These are phyloP conservation scores for Sturnira hondurensis DNA, from an alignment of 2,113 vertebrate species.

Conservation along the genomic window DNA sequence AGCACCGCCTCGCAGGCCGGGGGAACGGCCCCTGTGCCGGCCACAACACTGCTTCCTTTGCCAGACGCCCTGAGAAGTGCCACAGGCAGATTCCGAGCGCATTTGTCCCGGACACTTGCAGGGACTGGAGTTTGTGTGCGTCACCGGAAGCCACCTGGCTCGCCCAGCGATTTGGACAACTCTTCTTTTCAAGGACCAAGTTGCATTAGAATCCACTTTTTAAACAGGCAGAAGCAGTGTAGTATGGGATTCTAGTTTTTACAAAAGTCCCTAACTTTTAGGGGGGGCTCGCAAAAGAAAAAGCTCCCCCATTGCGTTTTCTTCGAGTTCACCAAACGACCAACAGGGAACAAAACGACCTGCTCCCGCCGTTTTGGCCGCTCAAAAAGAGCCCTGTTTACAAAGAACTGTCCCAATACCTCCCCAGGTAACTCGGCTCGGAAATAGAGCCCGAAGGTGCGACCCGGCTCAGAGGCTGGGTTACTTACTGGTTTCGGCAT, in stretches of 20 bases:
- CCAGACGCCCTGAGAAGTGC: neutral
- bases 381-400: rapidly evolving
- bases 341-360: neutral
- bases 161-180: neutral
- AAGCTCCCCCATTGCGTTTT: neutral
- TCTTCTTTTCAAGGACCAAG: neutral
- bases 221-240: neutral
- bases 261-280: neutral
- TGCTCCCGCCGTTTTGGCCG: neutral
- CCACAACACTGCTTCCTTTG: neutral
- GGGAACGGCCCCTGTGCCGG: neutral
- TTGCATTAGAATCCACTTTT: neutral
- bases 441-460: neutral
- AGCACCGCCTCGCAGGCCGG: neutral
- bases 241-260: neutral
- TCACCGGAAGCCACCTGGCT: neutral
- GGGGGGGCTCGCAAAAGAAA: neutral
- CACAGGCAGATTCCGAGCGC: neutral
- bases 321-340: neutral
- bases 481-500: constrained; percentile 91
- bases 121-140: neutral
- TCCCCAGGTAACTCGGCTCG: neutral
- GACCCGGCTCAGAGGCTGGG: neutral
- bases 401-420: neutral
- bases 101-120: neutral